Conservation (phyloP, 2,888 invertebrate genomes). For the Cosmorhoe ocellata region DNA sequence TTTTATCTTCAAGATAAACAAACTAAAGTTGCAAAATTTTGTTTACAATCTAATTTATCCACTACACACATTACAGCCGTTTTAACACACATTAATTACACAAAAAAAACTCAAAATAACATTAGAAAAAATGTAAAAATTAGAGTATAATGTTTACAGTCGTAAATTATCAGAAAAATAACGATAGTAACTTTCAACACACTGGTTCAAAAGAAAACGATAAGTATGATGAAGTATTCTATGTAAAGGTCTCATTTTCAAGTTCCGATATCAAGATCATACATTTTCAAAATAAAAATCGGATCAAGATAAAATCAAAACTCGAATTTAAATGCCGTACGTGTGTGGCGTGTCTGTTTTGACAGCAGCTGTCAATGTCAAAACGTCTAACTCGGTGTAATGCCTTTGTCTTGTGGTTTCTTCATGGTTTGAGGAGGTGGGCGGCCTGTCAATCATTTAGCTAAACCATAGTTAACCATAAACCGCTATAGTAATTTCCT, state of each 20-base stretch:
- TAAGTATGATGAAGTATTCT: too few relatives aligned
- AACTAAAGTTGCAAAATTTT: conserved; percentile 23
- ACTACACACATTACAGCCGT: too few relatives aligned
- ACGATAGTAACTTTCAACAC: too few relatives aligned
- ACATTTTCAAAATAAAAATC: conserved; percentile 23
- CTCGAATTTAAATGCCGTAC: conserved; percentile 34
- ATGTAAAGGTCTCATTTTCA: conserved; percentile 8
- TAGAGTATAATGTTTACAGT: too few relatives aligned
- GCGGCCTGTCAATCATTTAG: conserved; percentile 17
- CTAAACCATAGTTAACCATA: conserved; percentile 13
- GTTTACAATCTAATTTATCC: conserved; percentile 32
- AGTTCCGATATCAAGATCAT: conserved; percentile 23
- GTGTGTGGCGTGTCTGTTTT: conserved; percentile 36
- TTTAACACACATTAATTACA: too few relatives aligned
- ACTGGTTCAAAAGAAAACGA: too few relatives aligned
- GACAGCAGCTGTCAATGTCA: conserved; percentile 40
- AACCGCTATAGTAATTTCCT: too few relatives aligned
- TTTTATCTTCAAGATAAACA: conserved; percentile 20
- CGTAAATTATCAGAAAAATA: too few relatives aligned
- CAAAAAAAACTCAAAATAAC: too few relatives aligned
- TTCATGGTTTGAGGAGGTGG: conserved; percentile 20
- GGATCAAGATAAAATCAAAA: conserved; percentile 27
- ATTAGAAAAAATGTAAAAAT: too few relatives aligned
- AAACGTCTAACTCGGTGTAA: conserved; percentile 29
- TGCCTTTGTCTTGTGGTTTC: conserved; percentile 33